These are phyloP conservation scores for Scaptomyza hsui DNA, from an alignment of 1,140 invertebrate genomes.

Conservation along the genomic window DNA sequence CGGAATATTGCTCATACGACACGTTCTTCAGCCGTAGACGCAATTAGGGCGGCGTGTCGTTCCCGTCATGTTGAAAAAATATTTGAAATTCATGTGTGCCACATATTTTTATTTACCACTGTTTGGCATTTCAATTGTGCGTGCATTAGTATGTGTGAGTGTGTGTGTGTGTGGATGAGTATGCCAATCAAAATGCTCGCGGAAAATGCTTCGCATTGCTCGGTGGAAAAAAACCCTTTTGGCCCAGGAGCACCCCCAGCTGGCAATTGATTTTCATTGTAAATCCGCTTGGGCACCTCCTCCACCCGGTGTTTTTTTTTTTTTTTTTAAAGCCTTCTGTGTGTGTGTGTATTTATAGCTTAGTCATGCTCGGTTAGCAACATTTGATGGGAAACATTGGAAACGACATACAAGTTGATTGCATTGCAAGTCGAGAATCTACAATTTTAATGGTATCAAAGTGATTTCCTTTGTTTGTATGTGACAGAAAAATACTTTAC, in stretches of 20 bases:
- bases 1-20: slow-evolving; percentile 73
- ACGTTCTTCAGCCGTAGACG: slow-evolving; percentile 28
- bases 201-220: slow-evolving; percentile 74
- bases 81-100: slow-evolving; percentile 75
- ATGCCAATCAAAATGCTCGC: slow-evolving; percentile 79
- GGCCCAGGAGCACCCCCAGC: slow-evolving; percentile 29
- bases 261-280: slow-evolving; percentile 72
- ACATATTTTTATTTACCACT: slow-evolving; percentile 57
- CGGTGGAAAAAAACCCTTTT: slow-evolving; percentile 46
- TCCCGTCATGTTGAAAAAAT: slow-evolving; percentile 67
- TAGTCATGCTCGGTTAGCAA: slow-evolving; percentile 50
- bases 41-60: slow-evolving; percentile 75
- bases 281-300: slow-evolving; percentile 21
- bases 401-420: slow-evolving; percentile 46
- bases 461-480: slow-evolving; percentile 21
- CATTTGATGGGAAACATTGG: slow-evolving; percentile 35
- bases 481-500: not conserved
- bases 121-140: slow-evolving; percentile 74
- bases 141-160: slow-evolving; percentile 21
- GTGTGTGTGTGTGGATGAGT: slow-evolving; percentile 35
- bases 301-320: slow-evolving; percentile 6
- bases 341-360: slow-evolving; percentile 44
- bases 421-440: slow-evolving; percentile 27
- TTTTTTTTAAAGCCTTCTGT: slow-evolving; percentile 30
- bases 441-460: slow-evolving; percentile 37